Evolutionary conservation across 92 coral and sea anemone genomes (phyloP).

Genomic region (Epizoanthus fatuus): DNA sequence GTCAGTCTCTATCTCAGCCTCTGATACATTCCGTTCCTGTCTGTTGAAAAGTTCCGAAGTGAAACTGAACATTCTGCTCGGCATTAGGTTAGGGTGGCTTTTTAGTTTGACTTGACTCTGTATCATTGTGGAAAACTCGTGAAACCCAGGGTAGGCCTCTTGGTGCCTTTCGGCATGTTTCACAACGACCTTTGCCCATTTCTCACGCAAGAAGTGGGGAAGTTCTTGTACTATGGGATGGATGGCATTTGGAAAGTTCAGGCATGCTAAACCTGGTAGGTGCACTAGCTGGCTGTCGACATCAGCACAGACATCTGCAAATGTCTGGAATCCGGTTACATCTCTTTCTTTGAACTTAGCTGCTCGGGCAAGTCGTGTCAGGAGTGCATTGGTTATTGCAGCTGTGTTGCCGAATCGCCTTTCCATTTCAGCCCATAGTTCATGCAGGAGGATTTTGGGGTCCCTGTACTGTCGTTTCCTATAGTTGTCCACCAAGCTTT

Average conservation of each 20-base stretch:
- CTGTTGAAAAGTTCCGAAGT: no score
- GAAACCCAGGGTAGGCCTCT: no score
- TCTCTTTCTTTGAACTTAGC: not conserved
- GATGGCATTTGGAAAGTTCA: constrained; percentile 42
- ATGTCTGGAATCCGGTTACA: constrained; percentile 13
- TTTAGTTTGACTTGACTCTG: no score
- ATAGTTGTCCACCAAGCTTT: constrained; percentile 53
- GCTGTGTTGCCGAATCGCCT: constrained; percentile 55
- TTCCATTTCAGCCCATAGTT: constrained; percentile 51
- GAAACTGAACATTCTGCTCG: no score
- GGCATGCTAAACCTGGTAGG: constrained; percentile 50
- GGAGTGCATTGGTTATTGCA: constrained; percentile 25
- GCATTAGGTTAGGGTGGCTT: no score
- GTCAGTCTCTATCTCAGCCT: no score
- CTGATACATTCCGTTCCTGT: no score
- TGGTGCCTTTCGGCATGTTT: no score
- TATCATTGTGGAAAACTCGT: no score
- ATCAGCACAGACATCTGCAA: constrained; percentile 16
- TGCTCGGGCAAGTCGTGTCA: constrained; percentile 11
- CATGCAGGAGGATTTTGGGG: constrained; percentile 4
- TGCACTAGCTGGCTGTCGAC: constrained; percentile 17
- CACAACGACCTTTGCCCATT: no score
- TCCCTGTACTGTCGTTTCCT: constrained; percentile 43
- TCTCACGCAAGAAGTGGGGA: no score
- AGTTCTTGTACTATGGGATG: no score